Evolutionary conservation across 2,888 invertebrate species (phyloP).

Genomic region (Epinotia demarniana): DNA sequence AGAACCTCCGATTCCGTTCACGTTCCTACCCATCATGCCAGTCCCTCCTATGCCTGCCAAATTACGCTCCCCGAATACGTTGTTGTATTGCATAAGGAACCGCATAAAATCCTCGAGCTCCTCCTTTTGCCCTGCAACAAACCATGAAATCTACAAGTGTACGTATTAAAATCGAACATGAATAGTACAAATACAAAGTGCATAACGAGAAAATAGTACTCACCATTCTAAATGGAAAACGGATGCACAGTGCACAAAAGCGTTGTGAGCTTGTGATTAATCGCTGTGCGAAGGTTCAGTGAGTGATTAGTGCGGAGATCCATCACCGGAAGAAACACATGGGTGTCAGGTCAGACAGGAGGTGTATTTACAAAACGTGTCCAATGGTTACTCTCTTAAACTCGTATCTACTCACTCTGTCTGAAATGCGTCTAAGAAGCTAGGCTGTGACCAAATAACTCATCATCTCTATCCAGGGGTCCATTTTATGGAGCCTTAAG

Average conservation of each 20-base stretch:
- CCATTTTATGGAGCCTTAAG: background rate
- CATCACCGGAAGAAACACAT: constrained; percentile 49
- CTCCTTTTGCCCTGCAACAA: constrained; percentile 73
- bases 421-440: background rate
- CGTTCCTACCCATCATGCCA: constrained; percentile 55
- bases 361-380: constrained; percentile 36
- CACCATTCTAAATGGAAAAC: constrained; percentile 46
- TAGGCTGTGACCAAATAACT: background rate
- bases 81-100: constrained; percentile 66
- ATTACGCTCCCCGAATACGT: constrained; percentile 57
- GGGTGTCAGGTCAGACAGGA: constrained; percentile 37
- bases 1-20: constrained; percentile 58
- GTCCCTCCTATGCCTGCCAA: constrained; percentile 44
- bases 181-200: constrained; percentile 32
- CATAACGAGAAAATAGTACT: constrained; percentile 47
- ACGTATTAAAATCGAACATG: constrained; percentile 10
- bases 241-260: constrained; percentile 50
- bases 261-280: constrained; percentile 43
- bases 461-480: background rate
- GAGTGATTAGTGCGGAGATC: constrained; percentile 50
- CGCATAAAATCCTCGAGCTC: constrained; percentile 70
- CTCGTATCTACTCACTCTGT: constrained; percentile 2
- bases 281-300: constrained; percentile 49
- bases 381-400: constrained; percentile 9
- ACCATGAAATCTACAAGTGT: constrained; percentile 29